Evolutionary conservation across 1,140 invertebrate genomes (phyloP), one percentile per base, ranked within the genome.

Genomic region (Campodea augens): DNA sequence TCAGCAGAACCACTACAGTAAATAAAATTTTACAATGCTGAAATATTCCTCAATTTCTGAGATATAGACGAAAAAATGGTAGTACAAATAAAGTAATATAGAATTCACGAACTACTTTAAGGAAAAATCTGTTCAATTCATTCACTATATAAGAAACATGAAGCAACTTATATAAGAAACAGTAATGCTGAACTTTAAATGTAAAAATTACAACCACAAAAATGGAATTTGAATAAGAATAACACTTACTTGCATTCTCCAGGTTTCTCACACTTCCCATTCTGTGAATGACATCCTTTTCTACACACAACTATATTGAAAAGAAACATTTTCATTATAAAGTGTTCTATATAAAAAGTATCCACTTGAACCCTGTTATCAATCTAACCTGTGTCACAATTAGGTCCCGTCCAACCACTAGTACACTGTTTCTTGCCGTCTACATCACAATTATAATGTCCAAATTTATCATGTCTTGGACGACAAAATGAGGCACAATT

Each of bases 401-500:
- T 91, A 55, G 77, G 71, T 44, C 90, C 89, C 60, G 78, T 81
- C 91, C 91, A 96, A 51, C 91, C 90, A 47, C 77, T 72, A 51
- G 91, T 74, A 64, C 91, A 97, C 38, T 80, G 75, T 63, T 90
- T 90, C 62, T 90, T 79, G 47, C 91, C 91, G 59, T 79, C 75
- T 41, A 75, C 67, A 51, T 81, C 77, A 69, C 91, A 97, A 43
- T 73, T 77, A 66, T 91, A 93, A 68, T 96, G 91, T 19, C 91
- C 90, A 61, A 92, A 92, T 57, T 79, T 77, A 67, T 95, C 90
- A 66, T 95, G 77, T 39, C 89, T 70, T 40, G 88, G 79, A 44
- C 83, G 72, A 66, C 91, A 97, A 58, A 90, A 82, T 57, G 83
- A 88, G 52, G 84, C 87, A 68, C 91, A 97, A 38, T 83, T 88